A percentile compares a stretch with the other conserved stretches of the same genome.
These are phyloP conservation scores for Microctonus aethiopoides DNA, from an alignment of 2,888 invertebrate genomes.

Conservation along the genomic window DNA sequence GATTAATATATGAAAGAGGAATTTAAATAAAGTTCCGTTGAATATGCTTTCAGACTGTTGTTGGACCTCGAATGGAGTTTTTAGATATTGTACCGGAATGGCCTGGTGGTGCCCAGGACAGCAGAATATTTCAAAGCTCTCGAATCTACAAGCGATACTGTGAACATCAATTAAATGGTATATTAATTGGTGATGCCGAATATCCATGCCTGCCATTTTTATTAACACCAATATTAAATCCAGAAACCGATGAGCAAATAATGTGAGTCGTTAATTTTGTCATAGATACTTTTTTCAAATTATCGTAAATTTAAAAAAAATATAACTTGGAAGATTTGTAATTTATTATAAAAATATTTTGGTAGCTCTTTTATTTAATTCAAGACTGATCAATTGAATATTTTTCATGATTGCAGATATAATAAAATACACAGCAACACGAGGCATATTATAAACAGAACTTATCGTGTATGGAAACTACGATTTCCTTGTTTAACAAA, in stretches of 20 bases:
- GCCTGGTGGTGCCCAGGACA: slow-evolving; percentile 41
- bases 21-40: slow-evolving; percentile 3
- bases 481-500: slow-evolving; percentile 37
- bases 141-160: slow-evolving; percentile 32
- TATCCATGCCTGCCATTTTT: slow-evolving; percentile 39
- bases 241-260: slow-evolving; percentile 33
- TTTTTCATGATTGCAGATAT: slow-evolving; percentile 26
- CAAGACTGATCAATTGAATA: neutral
- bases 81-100: slow-evolving; percentile 42
- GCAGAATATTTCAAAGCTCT: slow-evolving; percentile 41
- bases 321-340: no score
- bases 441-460: slow-evolving; percentile 36
- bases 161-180: slow-evolving; percentile 30
- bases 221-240: slow-evolving; percentile 36
- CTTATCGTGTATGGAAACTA: slow-evolving; percentile 38
- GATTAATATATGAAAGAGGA: no score
- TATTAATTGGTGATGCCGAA: slow-evolving; percentile 39
- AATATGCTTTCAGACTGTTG: slow-evolving; percentile 31
- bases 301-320: neutral
- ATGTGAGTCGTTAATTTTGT: slow-evolving; percentile 11
- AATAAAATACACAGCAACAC: slow-evolving; percentile 36
- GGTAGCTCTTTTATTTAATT: no score
- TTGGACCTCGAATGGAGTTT: slow-evolving; percentile 37
- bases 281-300: neutral
- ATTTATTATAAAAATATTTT: no score